Evolutionary conservation across 1,140 invertebrate genomes (phyloP).

Genomic region (Acyrthosiphon pisum): DNA sequence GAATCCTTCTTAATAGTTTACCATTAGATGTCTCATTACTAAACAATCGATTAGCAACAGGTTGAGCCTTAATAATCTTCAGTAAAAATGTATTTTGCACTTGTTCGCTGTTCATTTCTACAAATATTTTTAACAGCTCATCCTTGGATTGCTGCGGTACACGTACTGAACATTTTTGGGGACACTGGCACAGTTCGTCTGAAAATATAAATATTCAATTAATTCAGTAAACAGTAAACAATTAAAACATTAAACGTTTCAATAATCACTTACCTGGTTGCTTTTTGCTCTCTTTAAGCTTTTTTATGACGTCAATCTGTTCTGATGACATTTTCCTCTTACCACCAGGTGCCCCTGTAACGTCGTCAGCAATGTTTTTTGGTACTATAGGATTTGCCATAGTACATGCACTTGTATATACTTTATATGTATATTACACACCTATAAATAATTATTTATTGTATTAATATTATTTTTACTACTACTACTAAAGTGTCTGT

Average conservation of each 20-base stretch:
- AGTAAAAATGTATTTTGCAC: slow-evolving; percentile 65
- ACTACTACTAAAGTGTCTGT: neutral
- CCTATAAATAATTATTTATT: too few species aligned
- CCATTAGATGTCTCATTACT: slow-evolving; percentile 59
- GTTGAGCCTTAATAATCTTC: slow-evolving; percentile 64
- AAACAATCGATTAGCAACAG: slow-evolving; percentile 60
- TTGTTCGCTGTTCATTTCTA: slow-evolving; percentile 64
- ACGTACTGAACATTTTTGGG: slow-evolving; percentile 66
- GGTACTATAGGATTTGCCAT: neutral
- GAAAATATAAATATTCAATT: slow-evolving; percentile 16
- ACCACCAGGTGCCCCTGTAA: neutral
- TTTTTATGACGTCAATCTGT: neutral
- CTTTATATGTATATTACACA: too few species aligned
- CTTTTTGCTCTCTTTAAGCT: slow-evolving; percentile 23
- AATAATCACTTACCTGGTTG: neutral
- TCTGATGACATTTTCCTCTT: slow-evolving; percentile 39
- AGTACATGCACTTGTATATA: neutral
- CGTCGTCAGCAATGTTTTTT: neutral
- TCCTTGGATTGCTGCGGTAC: slow-evolving; percentile 64
- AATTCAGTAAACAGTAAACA: too few species aligned
- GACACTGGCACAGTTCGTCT: slow-evolving; percentile 67
- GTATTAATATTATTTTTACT: too few species aligned
- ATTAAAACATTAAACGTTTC: too few species aligned
- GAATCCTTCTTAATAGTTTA: slow-evolving; percentile 62
- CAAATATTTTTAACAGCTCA: slow-evolving; percentile 65